phyloP scores from a whole-genome alignment of 2,888 invertebrate genomes.

The Sarcophaga variegata region DNA sequence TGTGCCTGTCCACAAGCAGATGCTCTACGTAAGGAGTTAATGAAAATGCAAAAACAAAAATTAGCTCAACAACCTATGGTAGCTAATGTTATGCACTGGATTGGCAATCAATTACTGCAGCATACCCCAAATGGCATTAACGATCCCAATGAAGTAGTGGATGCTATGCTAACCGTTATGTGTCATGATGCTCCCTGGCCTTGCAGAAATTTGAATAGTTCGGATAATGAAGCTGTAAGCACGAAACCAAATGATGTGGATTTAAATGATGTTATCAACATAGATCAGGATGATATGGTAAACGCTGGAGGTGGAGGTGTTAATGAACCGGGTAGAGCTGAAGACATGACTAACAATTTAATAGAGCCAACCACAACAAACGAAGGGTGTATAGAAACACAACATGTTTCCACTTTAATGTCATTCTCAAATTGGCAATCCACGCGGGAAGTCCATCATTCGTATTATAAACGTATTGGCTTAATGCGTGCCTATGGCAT shows the following conservation, averaged over 20 bases:
- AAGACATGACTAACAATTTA: constrained; percentile 58
- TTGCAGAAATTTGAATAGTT: constrained; percentile 82
- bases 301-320: constrained; percentile 62
- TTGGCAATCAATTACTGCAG: constrained; percentile 86
- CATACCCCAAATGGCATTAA: constrained; percentile 83
- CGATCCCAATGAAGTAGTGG: constrained; percentile 86
- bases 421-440: constrained; percentile 92
- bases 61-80: constrained; percentile 89
- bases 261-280: constrained; percentile 81
- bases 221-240: constrained; percentile 44
- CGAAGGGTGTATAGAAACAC: constrained; percentile 85
- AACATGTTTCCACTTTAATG: constrained; percentile 90
- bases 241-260: constrained; percentile 75
- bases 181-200: constrained; percentile 93
- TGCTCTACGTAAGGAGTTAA: constrained; percentile 82
- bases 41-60: constrained; percentile 85
- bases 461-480: constrained; percentile 86
- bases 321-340: constrained; percentile 74
- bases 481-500: constrained; percentile 91
- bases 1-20: constrained; percentile 88
- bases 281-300: constrained; percentile 80
- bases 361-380: constrained; percentile 39
- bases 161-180: constrained; percentile 89
- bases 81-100: constrained; percentile 85
- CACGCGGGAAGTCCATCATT: constrained; percentile 84